phyloP scores from a whole-genome alignment of 92 coral and sea anemone species.

The Phenganax subtilis region DNA sequence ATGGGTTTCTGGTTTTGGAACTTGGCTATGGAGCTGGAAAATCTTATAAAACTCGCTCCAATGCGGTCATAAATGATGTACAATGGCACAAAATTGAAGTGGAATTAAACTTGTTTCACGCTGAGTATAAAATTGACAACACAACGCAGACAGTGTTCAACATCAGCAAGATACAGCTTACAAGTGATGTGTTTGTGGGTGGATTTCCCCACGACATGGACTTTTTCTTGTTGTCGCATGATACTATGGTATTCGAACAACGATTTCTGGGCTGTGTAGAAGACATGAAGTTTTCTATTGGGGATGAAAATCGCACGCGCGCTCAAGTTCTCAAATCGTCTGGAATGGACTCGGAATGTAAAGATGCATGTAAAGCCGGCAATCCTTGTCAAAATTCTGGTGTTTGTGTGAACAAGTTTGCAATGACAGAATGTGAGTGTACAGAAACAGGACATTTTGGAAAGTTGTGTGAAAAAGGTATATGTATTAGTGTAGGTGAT shows the following conservation, averaged over 20 bases:
- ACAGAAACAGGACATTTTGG: conserved; percentile 27
- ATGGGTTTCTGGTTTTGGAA: conserved; percentile 23
- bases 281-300: background rate
- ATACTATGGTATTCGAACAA: background rate
- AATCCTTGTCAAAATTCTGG: conserved; percentile 28
- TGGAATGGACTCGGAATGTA: conserved; percentile 20
- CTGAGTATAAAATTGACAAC: conserved; percentile 16
- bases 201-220: conserved; percentile 22
- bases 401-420: conserved; percentile 30
- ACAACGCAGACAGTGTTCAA: background rate
- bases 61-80: conserved; percentile 8
- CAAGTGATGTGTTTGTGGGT: conserved; percentile 20
- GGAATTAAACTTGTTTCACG: conserved; percentile 19
- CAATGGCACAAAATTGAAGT: conserved; percentile 24
- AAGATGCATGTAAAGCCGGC: conserved; percentile 28
- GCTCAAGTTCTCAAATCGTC: conserved; percentile 5
- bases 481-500: conserved; percentile 2
- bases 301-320: background rate
- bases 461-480: conserved; percentile 18
- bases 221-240: background rate
- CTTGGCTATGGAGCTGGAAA: conserved; percentile 11
- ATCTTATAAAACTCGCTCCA: background rate
- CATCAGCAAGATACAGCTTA: background rate
- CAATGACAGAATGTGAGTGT: conserved; percentile 34
- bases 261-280: conserved; percentile 35